These are phyloP conservation scores for Pterois miles DNA, from an alignment of 2,797 vertebrate species.

Conservation along the genomic window DNA sequence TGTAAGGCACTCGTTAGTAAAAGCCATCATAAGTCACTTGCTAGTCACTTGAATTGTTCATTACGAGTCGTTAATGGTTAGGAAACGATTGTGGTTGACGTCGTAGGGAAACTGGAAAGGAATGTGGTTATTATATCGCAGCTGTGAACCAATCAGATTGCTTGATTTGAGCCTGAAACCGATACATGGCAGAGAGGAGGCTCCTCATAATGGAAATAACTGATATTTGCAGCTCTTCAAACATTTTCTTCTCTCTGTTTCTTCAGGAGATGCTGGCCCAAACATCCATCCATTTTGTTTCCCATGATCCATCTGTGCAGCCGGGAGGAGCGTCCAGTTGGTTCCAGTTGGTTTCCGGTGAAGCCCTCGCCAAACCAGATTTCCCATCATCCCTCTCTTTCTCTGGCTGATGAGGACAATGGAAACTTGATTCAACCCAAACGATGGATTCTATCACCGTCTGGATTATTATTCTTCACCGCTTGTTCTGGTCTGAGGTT, in stretches of 20 bases:
- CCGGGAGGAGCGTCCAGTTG: not conserved
- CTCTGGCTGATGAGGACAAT: not conserved
- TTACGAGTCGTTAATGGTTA: too few relatives aligned
- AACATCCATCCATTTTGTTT: slow-evolving; percentile 21
- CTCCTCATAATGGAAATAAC: not conserved
- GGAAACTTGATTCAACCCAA: not conserved
- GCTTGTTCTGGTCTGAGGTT: not conserved
- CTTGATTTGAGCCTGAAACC: too few relatives aligned
- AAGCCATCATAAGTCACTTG: too few relatives aligned
- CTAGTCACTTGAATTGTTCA: too few relatives aligned
- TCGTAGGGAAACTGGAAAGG: too few relatives aligned
- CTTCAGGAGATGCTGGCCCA: not conserved
- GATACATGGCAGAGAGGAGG: too few relatives aligned
- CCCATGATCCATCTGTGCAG: slow-evolving; percentile 45
- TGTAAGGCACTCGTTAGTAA: too few relatives aligned
- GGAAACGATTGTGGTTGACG: too few relatives aligned
- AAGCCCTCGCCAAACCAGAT: slow-evolving; percentile 1
- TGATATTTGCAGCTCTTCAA: not conserved
- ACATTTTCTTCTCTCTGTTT: not conserved
- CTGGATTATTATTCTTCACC: slow-evolving; percentile 7
- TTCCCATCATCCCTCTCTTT: slow-evolving; percentile 13
- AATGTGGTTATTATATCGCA: too few relatives aligned
- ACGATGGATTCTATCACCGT: slow-evolving; percentile 12
- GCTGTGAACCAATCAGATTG: too few relatives aligned
- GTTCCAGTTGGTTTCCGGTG: slow-evolving; percentile 22